phyloP scores from a whole-genome alignment of 2,797 vertebrate genomes.

The Spinibarbus caldwelli region DNA sequence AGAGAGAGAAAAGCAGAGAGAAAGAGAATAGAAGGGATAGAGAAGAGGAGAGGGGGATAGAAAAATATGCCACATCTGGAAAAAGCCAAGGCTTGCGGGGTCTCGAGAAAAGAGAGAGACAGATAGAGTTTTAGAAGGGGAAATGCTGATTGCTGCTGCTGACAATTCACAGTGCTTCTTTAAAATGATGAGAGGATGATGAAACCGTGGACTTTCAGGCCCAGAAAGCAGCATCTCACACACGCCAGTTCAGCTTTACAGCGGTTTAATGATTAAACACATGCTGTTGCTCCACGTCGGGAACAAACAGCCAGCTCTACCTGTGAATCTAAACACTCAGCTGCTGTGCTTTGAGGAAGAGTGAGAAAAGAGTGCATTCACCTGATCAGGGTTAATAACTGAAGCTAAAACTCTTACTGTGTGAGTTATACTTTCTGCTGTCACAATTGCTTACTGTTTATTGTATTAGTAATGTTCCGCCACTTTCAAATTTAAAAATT shows the following conservation, averaged over 20 bases:
- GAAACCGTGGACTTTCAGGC: slow-evolving; percentile 71
- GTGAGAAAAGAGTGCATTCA: slow-evolving; percentile 2
- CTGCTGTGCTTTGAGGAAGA: slow-evolving; percentile 38
- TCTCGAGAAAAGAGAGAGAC: slow-evolving; percentile 64
- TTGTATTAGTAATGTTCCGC: not conserved
- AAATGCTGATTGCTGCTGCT: slow-evolving; percentile 75
- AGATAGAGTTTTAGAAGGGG: slow-evolving; percentile 62
- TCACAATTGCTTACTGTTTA: slow-evolving; percentile 21
- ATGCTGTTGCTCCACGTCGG: slow-evolving; percentile 47
- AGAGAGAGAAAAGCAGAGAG: slow-evolving; percentile 50
- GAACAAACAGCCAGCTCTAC: slow-evolving; percentile 43
- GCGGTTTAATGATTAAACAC: slow-evolving; percentile 67
- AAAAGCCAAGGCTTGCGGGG: slow-evolving; percentile 78
- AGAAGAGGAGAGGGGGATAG: slow-evolving; percentile 75
- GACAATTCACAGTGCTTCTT: slow-evolving; percentile 75
- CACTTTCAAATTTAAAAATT: not conserved
- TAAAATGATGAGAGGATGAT: slow-evolving; percentile 72
- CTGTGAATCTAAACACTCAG: slow-evolving; percentile 43
- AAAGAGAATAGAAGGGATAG: slow-evolving; percentile 66
- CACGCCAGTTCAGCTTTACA: slow-evolving; percentile 51
- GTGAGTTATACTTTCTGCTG: slow-evolving; percentile 25
- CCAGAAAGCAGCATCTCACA: slow-evolving; percentile 74
- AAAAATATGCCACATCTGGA: slow-evolving; percentile 69
- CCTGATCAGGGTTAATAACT: slow-evolving; percentile 30
- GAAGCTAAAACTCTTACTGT: slow-evolving; percentile 20